Conservation (phyloP, 2,797 vertebrate species). For the Varecia variegata region DNA sequence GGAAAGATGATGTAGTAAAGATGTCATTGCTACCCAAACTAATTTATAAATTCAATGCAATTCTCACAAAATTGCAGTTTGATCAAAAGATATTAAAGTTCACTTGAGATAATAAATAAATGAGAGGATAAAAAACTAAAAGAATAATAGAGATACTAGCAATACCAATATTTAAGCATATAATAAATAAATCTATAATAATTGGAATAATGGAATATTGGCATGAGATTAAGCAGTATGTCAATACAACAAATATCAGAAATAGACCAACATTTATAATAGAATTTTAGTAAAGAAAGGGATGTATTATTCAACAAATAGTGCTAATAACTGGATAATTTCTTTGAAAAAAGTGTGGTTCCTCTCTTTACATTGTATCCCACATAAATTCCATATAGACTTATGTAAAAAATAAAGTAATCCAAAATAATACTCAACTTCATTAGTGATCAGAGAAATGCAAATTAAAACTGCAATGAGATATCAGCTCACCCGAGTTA, state of each 20-base stretch:
- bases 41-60: conserved; percentile 60
- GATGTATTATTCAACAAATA: not conserved
- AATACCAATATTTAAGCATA: conserved; percentile 22
- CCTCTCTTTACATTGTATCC: not conserved
- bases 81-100: conserved; percentile 34
- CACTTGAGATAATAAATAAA: not conserved
- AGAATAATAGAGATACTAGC: not conserved
- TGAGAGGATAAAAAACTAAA: not conserved
- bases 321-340: not conserved
- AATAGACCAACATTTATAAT: not conserved
- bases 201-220: conserved; percentile 8
- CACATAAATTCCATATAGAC: not conserved
- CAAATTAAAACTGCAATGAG: not conserved
- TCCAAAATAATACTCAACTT: not conserved
- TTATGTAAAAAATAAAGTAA: not conserved
- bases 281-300: conserved; percentile 33
- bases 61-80: conserved; percentile 32
- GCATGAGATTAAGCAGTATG: conserved; percentile 20
- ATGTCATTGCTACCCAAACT: conserved; percentile 19
- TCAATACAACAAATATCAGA: not conserved
- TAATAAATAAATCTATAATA: not conserved
- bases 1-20: conserved; percentile 30
- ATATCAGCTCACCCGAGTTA: not conserved
- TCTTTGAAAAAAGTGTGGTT: not conserved
- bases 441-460: not conserved